Base-by-base conservation (phyloP, 2,888 invertebrate species). In the Phortica okadai region DNA sequence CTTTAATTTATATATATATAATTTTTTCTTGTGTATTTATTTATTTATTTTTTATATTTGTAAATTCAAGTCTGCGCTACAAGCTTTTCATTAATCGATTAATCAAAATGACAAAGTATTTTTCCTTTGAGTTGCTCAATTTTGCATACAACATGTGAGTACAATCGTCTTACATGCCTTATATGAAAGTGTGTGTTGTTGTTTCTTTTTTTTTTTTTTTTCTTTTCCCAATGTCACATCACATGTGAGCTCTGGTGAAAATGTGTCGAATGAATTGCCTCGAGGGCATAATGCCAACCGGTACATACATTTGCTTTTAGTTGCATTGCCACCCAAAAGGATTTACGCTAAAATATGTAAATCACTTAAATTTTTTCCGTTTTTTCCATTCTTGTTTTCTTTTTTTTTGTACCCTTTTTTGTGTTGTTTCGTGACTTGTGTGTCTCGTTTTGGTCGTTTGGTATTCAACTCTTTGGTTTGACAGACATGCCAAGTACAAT, bases 51-150 rank as follows among this genome's bases (percentile, higher is more conserved):
- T 64, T 41, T 64, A 11, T 33, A 5, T 33, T 41, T 21, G 25
- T 64, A 33, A 6, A 8, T 25, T 10, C 14, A 25, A 64, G 64
- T 11, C 14, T n/a, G 16, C 25, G 25, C 62, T 50, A 3, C 14
- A 50, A 50, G 50, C 50, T 16, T 56, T 42, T 50, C 54, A 64
- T 74, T 74, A 33, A 74, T 45, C 72, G 84, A 85, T 85, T 85
- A 88, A 85, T 88, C 88, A 85, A 80, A 81, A 79, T 85, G 84
- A 82, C 84, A 88, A 84, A 88, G 85, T 81, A 84, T 85, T 79
- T 80, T 77, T 42, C 64, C 11, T 16, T 41, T 14, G 11, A 10
- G 25, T 14, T 74, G 74, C 66, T 78, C 69, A 75, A 75, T 82
- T 83, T 74, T 77, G 78, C 81, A 80, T 78, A 74, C 8, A 6